Conservation (phyloP, 2,888 invertebrate genomes). For the Norana najaformis region DNA sequence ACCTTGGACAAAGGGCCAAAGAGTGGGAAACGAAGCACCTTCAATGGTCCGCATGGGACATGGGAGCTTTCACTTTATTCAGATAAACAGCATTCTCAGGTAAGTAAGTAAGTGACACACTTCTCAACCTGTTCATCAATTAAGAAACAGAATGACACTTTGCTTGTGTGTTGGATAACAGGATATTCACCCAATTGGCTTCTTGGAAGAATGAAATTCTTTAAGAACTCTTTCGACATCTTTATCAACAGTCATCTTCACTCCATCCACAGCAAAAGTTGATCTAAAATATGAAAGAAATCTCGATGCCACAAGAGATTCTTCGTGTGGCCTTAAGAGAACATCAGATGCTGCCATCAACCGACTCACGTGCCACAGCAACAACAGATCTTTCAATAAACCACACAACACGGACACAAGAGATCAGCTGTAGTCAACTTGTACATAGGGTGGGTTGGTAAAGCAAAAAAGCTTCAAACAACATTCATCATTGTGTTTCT, state of each 20-base stretch:
- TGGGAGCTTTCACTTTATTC: too few relatives aligned
- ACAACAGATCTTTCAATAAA: too few relatives aligned
- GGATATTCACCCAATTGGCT: slow-evolving; percentile 65
- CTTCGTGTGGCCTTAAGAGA: background rate
- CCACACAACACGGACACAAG: too few relatives aligned
- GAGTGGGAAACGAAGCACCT: background rate
- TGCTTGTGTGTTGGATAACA: background rate
- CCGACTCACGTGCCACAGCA: too few relatives aligned
- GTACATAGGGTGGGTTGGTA: too few relatives aligned
- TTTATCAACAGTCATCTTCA: slow-evolving; percentile 63
- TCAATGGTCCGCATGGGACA: too few relatives aligned
- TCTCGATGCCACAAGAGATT: too few relatives aligned
- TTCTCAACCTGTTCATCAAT: background rate
- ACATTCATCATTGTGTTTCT: too few relatives aligned
- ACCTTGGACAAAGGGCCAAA: background rate
- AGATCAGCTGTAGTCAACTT: too few relatives aligned
- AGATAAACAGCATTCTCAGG: background rate
- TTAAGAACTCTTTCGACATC: slow-evolving; percentile 65
- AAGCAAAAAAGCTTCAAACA: too few relatives aligned
- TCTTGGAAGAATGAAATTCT: slow-evolving; percentile 65
- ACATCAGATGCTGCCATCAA: background rate
- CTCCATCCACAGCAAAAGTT: slow-evolving; percentile 66
- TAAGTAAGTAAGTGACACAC: background rate
- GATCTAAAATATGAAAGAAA: slow-evolving; percentile 61
- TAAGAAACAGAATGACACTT: background rate